Evolutionary conservation across 2,797 vertebrate genomes (phyloP).

Genomic region (Pangasius macronema): DNA sequence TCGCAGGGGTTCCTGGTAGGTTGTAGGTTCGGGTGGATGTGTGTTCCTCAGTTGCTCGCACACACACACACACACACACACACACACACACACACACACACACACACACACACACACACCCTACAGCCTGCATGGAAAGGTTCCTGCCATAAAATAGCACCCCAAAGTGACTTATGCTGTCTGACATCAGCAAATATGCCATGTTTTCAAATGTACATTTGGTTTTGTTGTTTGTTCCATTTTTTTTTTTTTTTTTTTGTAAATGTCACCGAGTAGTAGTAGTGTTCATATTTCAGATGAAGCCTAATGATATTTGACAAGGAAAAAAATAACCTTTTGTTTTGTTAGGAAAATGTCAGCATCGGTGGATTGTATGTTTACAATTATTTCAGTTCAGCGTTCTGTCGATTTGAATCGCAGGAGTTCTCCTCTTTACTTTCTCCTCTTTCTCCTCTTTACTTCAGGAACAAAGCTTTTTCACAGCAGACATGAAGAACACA

Average conservation of each 20-base stretch:
- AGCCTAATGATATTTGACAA: slow-evolving; percentile 61
- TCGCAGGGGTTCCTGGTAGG: too few relatives aligned
- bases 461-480: not conserved
- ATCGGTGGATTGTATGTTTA: slow-evolving; percentile 54
- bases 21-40: too few relatives aligned
- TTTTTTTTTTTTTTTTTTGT: slow-evolving; percentile 37
- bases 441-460: slow-evolving; percentile 17
- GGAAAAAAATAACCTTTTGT: slow-evolving; percentile 56
- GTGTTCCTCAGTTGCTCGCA: not conserved
- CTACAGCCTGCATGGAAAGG: slow-evolving; percentile 61
- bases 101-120: slow-evolving; percentile 18
- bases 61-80: slow-evolving; percentile 3
- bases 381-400: slow-evolving; percentile 55
- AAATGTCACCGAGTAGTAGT: slow-evolving; percentile 55
- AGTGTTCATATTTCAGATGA: slow-evolving; percentile 55
- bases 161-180: slow-evolving; percentile 76
- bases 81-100: slow-evolving; percentile 24
- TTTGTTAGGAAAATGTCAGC: slow-evolving; percentile 61
- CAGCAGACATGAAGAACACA: not conserved
- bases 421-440: slow-evolving; percentile 21
- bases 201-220: slow-evolving; percentile 56
- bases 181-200: slow-evolving; percentile 70
- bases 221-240: slow-evolving; percentile 12
- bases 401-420: slow-evolving; percentile 48
- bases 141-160: slow-evolving; percentile 63